Percentiles rank a stretch among this genome's conserved stretches.
Evolutionary conservation across 2,797 vertebrate species (phyloP).

Genomic region (Crypturellus tataupa): DNA sequence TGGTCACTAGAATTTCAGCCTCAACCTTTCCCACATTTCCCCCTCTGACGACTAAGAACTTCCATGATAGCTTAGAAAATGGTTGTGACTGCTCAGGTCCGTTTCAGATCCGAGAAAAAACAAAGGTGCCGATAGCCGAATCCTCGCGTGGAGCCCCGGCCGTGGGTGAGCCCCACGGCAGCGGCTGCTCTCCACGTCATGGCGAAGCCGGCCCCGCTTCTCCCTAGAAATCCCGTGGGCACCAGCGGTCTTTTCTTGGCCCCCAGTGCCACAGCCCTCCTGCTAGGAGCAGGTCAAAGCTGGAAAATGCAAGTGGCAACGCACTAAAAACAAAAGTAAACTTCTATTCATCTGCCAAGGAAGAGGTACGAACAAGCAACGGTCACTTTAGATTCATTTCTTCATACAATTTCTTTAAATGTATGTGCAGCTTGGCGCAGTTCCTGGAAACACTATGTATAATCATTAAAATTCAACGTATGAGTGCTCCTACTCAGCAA

Average conservation of each 20-base stretch:
- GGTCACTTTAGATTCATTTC: neutral
- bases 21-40: neutral
- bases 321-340: neutral
- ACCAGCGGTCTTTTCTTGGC: neutral
- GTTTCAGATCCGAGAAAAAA: neutral
- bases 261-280: neutral
- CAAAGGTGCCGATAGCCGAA: accelerated
- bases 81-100: neutral
- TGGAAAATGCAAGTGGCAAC: neutral
- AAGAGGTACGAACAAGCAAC: neutral
- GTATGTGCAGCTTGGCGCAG: neutral
- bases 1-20: neutral
- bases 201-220: neutral
- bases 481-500: neutral
- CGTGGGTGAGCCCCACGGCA: neutral
- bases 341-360: neutral
- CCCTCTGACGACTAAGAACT: neutral
- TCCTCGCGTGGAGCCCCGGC: neutral
- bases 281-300: neutral
- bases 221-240: neutral
- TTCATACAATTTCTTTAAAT: neutral
- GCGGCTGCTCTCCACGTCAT: neutral
- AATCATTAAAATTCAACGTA: neutral
- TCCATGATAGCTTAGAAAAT: conserved; percentile 7
- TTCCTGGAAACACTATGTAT: conserved; percentile 10